These are phyloP conservation scores for Invenusta paracnida DNA, from an alignment of 2,888 invertebrate genomes.

Conservation along the genomic window DNA sequence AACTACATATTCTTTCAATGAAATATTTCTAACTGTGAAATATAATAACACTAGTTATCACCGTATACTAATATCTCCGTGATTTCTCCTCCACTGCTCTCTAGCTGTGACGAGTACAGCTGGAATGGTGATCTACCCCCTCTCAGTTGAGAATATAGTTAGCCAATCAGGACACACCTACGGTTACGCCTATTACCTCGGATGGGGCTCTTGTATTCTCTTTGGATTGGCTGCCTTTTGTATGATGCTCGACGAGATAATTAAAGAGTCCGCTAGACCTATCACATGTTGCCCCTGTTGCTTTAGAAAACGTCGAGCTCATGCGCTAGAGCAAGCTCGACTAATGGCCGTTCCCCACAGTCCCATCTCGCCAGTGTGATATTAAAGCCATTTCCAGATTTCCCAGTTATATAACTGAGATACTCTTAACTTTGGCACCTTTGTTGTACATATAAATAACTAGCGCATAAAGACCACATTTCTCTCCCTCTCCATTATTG, in stretches of 20 bases:
- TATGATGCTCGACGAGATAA: slow-evolving; percentile 56
- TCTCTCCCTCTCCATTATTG: no score
- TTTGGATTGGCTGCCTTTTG: slow-evolving; percentile 55
- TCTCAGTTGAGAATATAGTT: slow-evolving; percentile 52
- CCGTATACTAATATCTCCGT: not conserved
- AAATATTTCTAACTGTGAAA: no score
- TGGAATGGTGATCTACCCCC: slow-evolving; percentile 57
- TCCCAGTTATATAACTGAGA: no score
- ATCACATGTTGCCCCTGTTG: slow-evolving; percentile 12
- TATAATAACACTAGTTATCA: no score
- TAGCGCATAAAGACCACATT: no score
- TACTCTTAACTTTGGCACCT: no score
- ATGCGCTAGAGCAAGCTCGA: not conserved
- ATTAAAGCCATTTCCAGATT: no score
- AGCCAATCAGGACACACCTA: slow-evolving; percentile 51
- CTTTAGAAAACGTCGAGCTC: not conserved
- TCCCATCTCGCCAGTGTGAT: not conserved
- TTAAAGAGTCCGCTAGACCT: slow-evolving; percentile 47
- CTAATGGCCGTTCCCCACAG: not conserved
- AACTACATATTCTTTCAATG: no score
- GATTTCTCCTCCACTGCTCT: slow-evolving; percentile 41
- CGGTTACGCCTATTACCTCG: slow-evolving; percentile 57
- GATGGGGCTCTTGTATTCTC: slow-evolving; percentile 57
- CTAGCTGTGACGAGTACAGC: slow-evolving; percentile 55
- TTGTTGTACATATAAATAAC: no score